phyloP scores from a whole-genome alignment of 1,140 invertebrate genomes.

The Yoshiicerus persimilis region DNA sequence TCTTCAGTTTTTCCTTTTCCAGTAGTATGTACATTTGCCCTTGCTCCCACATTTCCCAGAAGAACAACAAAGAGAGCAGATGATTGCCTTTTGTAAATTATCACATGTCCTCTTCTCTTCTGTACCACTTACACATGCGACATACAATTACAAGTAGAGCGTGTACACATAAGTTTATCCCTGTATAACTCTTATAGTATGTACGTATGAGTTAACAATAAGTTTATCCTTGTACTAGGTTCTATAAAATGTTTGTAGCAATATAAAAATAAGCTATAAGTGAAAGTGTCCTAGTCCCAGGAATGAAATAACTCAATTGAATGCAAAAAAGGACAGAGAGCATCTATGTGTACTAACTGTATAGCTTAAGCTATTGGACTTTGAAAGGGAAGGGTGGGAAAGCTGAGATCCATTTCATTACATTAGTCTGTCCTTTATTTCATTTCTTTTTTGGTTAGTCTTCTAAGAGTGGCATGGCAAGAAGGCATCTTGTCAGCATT shows the following conservation, averaged over 20 bases:
- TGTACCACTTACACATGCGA: background rate
- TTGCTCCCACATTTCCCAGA: background rate
- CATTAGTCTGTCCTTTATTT: background rate
- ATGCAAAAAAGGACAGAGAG: background rate
- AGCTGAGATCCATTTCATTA: background rate
- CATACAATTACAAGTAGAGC: background rate
- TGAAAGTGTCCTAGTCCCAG: background rate
- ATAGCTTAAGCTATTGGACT: background rate
- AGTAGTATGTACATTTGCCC: background rate
- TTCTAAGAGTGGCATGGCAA: background rate
- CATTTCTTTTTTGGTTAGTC: background rate
- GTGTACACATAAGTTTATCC: background rate
- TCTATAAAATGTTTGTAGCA: background rate
- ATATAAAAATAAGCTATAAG: background rate
- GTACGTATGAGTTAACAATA: background rate
- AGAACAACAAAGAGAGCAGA: constrained; percentile 16
- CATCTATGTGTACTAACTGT: background rate
- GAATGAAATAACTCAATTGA: background rate
- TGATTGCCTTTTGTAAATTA: constrained; percentile 23
- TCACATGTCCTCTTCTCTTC: background rate
- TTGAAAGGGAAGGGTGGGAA: background rate
- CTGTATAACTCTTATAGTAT: background rate
- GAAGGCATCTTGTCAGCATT: background rate
- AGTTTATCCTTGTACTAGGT: background rate
- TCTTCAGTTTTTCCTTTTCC: background rate